Base-by-base conservation (phyloP, 2,113 vertebrate species). In the Tachuris rubrigastra region DNA sequence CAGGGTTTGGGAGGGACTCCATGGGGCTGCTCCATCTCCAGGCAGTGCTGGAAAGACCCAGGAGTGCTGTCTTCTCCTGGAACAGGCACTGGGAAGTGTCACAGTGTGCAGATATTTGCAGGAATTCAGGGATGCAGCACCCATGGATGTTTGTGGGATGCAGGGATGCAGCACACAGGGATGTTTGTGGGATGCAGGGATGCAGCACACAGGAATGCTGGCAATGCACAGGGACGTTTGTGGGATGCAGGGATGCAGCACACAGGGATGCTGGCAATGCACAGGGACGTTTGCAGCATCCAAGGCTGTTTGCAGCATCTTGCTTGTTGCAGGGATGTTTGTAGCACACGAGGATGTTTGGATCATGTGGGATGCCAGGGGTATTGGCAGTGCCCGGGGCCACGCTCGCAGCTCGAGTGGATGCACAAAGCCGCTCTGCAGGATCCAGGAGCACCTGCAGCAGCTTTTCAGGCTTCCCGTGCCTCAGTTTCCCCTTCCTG, bases 361-460 rank as follows among this genome's bases (percentile, higher is more conserved):
- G 28, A 33, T 16, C 8, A 4, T 5, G 11, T 18, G 23, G 14
- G 39, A 11, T 25, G 14, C 4, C 41, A 1, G 60, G 25, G 25
- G 37, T 21, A 16, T 14, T 9, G 7, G 30, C 37, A 17, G 49
- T 6, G 3, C 9, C 6, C 49, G 9, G 46, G 39, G 27, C 39
- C 2, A 44, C 4, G 3, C 18, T 27, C 11, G 22, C 58, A 41
- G 33, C 41, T 16, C 1, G 0, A 3, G 2, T 19, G 17, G 41
- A 19, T 19, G 62, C 74, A 28, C 0, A 0, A 24, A 66, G 41
- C 24, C 35, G 0, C 30, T 14, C 49, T 10, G 9, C 44, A 11
- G 22, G 23, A 73, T n/a, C 50, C 15, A 9, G 23, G 10, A 17
- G 16, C 15, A 18, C 68, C 59, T 9, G 6, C 58, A 39, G 69